Evolutionary conservation across 2,797 vertebrate species (phyloP), one percentile per base, ranked within the genome.

Genomic region (Petrocephalus schoutedeni): DNA sequence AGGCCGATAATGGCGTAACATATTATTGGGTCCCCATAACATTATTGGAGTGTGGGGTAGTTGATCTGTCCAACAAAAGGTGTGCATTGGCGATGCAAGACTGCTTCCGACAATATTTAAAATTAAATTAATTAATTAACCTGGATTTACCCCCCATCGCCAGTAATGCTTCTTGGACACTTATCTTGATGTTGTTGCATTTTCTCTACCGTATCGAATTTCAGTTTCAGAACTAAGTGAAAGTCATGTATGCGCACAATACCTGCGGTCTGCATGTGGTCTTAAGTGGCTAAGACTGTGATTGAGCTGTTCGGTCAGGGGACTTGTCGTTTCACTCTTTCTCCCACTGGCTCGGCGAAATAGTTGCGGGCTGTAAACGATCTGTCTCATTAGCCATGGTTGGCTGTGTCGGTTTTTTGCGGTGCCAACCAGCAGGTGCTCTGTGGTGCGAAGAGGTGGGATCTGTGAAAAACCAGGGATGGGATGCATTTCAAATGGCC

Each of bases 401-500:
- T 94, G 92, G 92, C 90, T 92, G 91, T 93, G 90, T 93, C 93
- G 92, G 94, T 95, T 94, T 95, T 96, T 95, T 95, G 94, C 92
- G 93, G 92, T 89, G 93, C 92, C 92, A 89, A 92, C 90, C 90
- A 90, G 92, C 93, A 93, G 92, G 92, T 93, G 93, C 92, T 92
- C 85, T 90, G 91, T 93, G 92, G 93, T 90, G 92, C 91, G 92
- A 92, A 91, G 91, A 92, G 91, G 91, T 93, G 91, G 89, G 93
- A 92, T 92, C 93, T 61, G 71, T 4, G 5, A 57, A 56, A 56
- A n/a, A 16, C 10, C 49, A 84, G 23, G 49, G 12, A 56, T 28
- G 82, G 49, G 53, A 56, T 21, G 28, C 23, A 77, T 77, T 77
- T 77, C 71, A 77, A n/a, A 49, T 77, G 71, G 71, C 41, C 71